Evolutionary conservation across 2,797 vertebrate genomes (phyloP).

Genomic region (Rhinophrynus dorsalis): DNA sequence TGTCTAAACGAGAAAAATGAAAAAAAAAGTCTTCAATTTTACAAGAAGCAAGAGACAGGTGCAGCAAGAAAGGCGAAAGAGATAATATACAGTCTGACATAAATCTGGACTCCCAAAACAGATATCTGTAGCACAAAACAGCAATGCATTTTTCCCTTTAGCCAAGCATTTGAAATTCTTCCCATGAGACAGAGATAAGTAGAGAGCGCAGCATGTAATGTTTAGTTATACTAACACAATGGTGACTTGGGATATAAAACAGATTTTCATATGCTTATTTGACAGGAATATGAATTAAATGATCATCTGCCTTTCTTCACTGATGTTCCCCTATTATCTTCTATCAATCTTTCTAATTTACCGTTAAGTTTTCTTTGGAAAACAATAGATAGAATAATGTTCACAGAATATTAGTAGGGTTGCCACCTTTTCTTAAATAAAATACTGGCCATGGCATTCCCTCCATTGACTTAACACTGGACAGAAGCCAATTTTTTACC

Average conservation of each 20-base stretch:
- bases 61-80: constrained; percentile 15
- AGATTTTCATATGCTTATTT: constrained; percentile 59
- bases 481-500: no score
- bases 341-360: constrained; percentile 53
- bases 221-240: constrained; percentile 40
- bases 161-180: constrained; percentile 54
- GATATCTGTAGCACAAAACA: constrained; percentile 37
- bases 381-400: constrained; percentile 54
- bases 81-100: constrained; percentile 13
- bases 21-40: not conserved
- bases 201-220: constrained; percentile 54
- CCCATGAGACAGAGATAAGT: constrained; percentile 58
- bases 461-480: no score
- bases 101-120: constrained; percentile 31
- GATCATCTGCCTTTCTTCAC: constrained; percentile 54
- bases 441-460: no score
- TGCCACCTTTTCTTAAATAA: no score
- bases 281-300: constrained; percentile 60
- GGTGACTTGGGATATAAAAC: constrained; percentile 56
- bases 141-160: constrained; percentile 39
- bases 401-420: constrained; percentile 61
- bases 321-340: constrained; percentile 48
- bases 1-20: no score
- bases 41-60: constrained; percentile 11
- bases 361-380: constrained; percentile 52